Percentiles rank a stretch among this genome's conserved stretches.
These are phyloP conservation scores for Bubo bubo DNA, from an alignment of 2,113 vertebrate species.

Conservation along the genomic window DNA sequence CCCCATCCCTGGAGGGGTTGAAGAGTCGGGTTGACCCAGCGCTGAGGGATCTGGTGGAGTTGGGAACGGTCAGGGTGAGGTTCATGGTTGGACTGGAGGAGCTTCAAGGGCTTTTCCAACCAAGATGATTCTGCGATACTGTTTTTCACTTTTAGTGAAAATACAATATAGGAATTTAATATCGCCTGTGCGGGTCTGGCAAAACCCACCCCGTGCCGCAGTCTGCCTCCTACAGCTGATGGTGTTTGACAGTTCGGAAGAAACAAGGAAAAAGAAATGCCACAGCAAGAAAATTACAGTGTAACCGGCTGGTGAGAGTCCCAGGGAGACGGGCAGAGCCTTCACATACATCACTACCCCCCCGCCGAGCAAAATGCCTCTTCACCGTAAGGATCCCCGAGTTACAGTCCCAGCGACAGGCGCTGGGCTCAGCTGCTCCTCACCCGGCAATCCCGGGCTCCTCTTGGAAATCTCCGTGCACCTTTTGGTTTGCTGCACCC, in stretches of 20 bases:
- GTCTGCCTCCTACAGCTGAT: neutral
- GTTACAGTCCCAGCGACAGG: fast-evolving
- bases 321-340: neutral
- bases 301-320: neutral
- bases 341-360: neutral
- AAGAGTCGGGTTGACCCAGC: too few relatives aligned
- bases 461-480: neutral
- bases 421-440: neutral
- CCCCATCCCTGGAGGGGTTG: too few relatives aligned
- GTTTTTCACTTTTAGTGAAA: neutral
- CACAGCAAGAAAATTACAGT: neutral
- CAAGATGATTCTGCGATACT: too few relatives aligned
- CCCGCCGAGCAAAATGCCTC: neutral
- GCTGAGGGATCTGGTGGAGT: too few relatives aligned
- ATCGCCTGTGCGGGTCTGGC: fast-evolving
- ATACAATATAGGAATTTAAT: neutral
- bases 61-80: too few relatives aligned
- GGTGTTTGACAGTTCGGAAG: neutral
- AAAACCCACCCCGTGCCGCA: neutral
- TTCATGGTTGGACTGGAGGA: too few relatives aligned
- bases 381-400: fast-evolving
- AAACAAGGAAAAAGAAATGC: neutral
- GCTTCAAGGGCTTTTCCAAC: too few relatives aligned
- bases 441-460: neutral
- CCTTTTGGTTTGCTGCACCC: neutral